Base-by-base conservation (phyloP, 2,113 vertebrate genomes). In the Phasianus colchicus region DNA sequence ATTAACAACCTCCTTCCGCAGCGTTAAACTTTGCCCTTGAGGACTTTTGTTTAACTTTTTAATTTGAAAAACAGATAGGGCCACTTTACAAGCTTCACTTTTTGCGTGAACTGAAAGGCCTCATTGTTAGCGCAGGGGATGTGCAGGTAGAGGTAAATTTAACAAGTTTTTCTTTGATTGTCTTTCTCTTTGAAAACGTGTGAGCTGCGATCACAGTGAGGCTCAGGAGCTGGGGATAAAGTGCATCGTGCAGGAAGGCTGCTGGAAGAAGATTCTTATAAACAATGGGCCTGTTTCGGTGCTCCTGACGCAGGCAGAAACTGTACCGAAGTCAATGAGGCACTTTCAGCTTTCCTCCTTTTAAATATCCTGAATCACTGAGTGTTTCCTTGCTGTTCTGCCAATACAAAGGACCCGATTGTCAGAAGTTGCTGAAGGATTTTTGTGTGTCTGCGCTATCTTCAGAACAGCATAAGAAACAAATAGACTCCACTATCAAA, bases 1-100 rank as follows among this genome's bases (percentile, higher is more conserved):
- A 97, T 97, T 98, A 98, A 98, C 97, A 97, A 95, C 96, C 97
- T 98, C 97, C 97, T 98, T 97, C 97, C 97, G 96, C 96, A 94
- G 89, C 40, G 71, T 97, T 98, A 97, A 97, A 98, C 97, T 98
- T 97, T 97, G 97, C 97, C 98, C 97, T 97, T 96, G 91, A 97
- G 96, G 96, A 96, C 93, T 97, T 98, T 97, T 97, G 97, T 98
- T 97, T 98, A 97, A 97, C 96, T 98, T 97, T 95, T 97, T 97
- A 95, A 97, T 96, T 96, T 7, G 80, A 97, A 97, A 97, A 98
- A 96, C 97, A 97, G 96, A 97, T 94, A 96, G 91, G 95, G 90
- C 94, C 14, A 60, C 47, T 65, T 95, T 94, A 92, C 78, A 95
- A 70, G 91, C 94, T 81, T 18, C 6, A 9, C 86, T 88, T 82